Base-by-base conservation (phyloP, 2,797 vertebrate species). In the Hippoglossus hippoglossus region DNA sequence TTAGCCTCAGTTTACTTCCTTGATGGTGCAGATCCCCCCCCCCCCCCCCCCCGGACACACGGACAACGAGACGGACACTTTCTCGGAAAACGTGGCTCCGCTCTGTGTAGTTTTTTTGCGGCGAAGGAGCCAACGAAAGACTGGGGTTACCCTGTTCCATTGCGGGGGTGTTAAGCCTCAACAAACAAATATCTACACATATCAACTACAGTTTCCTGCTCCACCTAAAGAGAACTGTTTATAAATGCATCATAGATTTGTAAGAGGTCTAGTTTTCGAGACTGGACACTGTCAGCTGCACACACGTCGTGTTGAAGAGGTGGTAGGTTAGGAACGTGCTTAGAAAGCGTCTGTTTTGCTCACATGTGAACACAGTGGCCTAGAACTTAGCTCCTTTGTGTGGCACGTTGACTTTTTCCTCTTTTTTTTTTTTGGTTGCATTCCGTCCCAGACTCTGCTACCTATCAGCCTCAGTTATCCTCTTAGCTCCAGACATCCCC, bases 141-240 rank as follows among this genome's bases (percentile, higher is more conserved):
- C 50, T 59, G 63, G 68, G 62, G 57, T 66, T 51, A 60, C 67
- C 72, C 55, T 55, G 63, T 61, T 77, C 61, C 61, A 65, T 57
- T 68, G 57, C 52, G 34, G 74, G 68, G 79, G 70, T 52, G 39
- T 64, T 50, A 52, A 75, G 87, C 86, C 89, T 90, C 87, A 83
- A 92, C 87, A 83, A 84, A 72, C 63, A 85, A 89, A 91, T 90
- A 93, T 93, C 86, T 83, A 92, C 89, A 94, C 94, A 95, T 95
- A 95, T 95, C 94, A 93, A 77, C 55, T 66, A 47, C 67, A 72
- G 81, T 83, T 73, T 72, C 79, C 74, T 81, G 87, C 87, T 84
- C 87, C 85, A 81, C 86, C 80, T 86, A 79, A 79, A 80, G 73
- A 84, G 64, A 91, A 86, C 54, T 85, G 81, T 87, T 87, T 85